A percentile compares a stretch with the other conserved stretches of the same genome.
These are phyloP conservation scores for Abramis brama DNA, from an alignment of 2,113 vertebrate species.

Conservation along the genomic window DNA sequence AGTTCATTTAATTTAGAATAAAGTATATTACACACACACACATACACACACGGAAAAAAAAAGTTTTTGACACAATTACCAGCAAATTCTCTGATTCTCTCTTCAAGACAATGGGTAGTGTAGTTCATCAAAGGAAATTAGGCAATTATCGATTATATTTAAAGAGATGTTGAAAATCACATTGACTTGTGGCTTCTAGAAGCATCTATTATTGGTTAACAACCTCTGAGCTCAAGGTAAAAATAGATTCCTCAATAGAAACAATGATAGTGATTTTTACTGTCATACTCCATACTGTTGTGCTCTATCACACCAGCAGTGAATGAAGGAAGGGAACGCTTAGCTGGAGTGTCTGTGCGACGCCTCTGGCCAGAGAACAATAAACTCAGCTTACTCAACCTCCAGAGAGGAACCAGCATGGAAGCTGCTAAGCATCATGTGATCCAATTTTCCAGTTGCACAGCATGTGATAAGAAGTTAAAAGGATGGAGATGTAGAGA, in stretches of 20 bases:
- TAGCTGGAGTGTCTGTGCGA: not conserved
- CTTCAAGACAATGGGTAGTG: too few relatives aligned
- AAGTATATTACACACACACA: too few relatives aligned
- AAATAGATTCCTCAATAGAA: not conserved
- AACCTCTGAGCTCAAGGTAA: not conserved
- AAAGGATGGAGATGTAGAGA: not conserved
- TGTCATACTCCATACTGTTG: not conserved
- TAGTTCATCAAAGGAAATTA: not conserved
- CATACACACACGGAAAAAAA: too few relatives aligned
- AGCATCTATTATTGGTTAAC: not conserved
- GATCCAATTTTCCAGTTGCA: constrained; percentile 19
- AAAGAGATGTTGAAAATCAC: not conserved
- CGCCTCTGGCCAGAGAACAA: constrained; percentile 8
- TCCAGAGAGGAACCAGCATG: constrained; percentile 26
- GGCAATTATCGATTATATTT: not conserved
- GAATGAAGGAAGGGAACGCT: not conserved
- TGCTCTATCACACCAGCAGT: not conserved
- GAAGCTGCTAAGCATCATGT: constrained; percentile 21
- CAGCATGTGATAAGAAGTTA: not conserved
- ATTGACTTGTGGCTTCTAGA: not conserved
- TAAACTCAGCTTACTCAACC: constrained; percentile 16
- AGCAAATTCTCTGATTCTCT: too few relatives aligned
- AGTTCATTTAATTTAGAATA: too few relatives aligned
- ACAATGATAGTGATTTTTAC: not conserved
- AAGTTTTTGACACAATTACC: not conserved